Evolutionary conservation across 2,888 invertebrate species (phyloP).

Genomic region (Philereme vetulata): DNA sequence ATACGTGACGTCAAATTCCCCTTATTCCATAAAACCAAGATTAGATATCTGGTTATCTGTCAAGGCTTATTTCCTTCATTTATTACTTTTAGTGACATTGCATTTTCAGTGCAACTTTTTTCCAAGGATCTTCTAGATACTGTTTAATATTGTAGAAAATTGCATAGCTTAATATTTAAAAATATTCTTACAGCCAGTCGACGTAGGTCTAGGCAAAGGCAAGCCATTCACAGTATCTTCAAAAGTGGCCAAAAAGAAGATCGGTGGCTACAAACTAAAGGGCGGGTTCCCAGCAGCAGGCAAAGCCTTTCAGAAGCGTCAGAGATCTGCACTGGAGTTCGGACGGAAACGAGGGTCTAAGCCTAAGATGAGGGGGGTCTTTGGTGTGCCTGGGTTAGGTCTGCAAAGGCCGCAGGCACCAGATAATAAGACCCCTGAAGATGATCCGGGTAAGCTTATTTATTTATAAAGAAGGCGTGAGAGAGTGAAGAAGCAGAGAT

Average conservation of each 20-base stretch:
- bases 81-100: too few species aligned
- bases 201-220: slow-evolving; percentile 90
- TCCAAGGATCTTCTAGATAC: too few species aligned
- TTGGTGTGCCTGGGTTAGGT: slow-evolving; percentile 91
- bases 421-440: slow-evolving; percentile 76
- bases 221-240: slow-evolving; percentile 89
- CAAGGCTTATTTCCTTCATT: too few species aligned
- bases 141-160: too few species aligned
- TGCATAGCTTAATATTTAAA: too few species aligned
- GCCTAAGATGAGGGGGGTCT: slow-evolving; percentile 93
- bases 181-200: slow-evolving; percentile 57
- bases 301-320: slow-evolving; percentile 90
- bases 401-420: slow-evolving; percentile 87
- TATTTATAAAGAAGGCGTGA: neutral
- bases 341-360: slow-evolving; percentile 93
- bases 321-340: slow-evolving; percentile 88
- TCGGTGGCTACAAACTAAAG: slow-evolving; percentile 87
- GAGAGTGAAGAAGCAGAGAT: too few species aligned
- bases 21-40: too few species aligned
- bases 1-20: too few species aligned
- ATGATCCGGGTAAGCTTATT: slow-evolving; percentile 70
- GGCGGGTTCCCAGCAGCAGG: slow-evolving; percentile 85
- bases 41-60: too few species aligned
- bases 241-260: slow-evolving; percentile 91
- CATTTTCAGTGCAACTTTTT: too few species aligned